phyloP scores from a whole-genome alignment of 2,888 invertebrate genomes.

The Epicampocera succincta region DNA sequence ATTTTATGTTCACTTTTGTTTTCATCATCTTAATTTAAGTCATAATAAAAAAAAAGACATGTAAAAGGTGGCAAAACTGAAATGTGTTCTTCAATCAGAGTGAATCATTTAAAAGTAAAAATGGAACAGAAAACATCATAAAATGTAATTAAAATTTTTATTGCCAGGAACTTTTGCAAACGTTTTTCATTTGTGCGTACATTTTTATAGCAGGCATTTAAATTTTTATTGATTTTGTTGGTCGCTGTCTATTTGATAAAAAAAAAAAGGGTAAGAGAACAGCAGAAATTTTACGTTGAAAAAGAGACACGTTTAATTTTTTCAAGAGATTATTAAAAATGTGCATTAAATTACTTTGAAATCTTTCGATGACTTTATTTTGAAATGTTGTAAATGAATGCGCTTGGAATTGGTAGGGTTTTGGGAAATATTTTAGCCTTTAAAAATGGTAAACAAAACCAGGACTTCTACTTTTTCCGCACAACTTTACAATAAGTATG shows the following conservation, averaged over 20 bases:
- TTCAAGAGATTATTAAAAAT: too few species aligned
- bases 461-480: too few species aligned
- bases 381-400: too few species aligned
- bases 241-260: not conserved
- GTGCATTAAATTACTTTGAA: too few species aligned
- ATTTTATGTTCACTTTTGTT: conserved; percentile 32
- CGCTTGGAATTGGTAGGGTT: too few species aligned
- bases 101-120: conserved; percentile 4
- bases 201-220: conserved; percentile 31
- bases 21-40: conserved; percentile 26
- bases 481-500: too few species aligned
- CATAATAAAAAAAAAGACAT: conserved; percentile 13
- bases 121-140: conserved; percentile 37
- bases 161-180: conserved; percentile 56
- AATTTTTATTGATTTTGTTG: conserved; percentile 22
- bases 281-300: too few species aligned
- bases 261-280: too few species aligned
- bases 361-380: too few species aligned
- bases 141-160: conserved; percentile 68
- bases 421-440: too few species aligned
- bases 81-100: conserved; percentile 17
- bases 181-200: conserved; percentile 37
- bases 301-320: too few species aligned
- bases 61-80: conserved; percentile 57
- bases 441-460: too few species aligned